Evolutionary conservation across 2,113 vertebrate species (phyloP).

Genomic region (Antechinus stuartii): DNA sequence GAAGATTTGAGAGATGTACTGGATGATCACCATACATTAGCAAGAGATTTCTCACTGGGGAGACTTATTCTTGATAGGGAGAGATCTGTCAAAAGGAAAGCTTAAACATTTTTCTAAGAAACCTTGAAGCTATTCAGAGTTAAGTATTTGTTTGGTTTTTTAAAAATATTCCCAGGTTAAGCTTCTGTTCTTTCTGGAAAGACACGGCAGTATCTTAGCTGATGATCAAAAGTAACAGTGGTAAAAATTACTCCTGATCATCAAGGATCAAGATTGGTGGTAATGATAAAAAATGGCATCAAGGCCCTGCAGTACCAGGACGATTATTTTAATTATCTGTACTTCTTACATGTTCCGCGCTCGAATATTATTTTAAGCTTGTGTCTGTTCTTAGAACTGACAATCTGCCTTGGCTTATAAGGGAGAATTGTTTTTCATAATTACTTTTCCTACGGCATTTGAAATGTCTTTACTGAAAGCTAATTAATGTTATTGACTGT

Average conservation of each 20-base stretch:
- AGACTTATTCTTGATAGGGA: not conserved
- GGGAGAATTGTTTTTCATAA: not conserved
- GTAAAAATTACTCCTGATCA: not conserved
- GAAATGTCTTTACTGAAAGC: not conserved
- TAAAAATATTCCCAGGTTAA: not conserved
- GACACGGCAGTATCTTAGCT: not conserved
- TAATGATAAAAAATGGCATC: not conserved
- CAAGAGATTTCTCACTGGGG: not conserved
- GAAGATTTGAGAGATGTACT: not conserved
- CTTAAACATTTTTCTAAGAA: not conserved
- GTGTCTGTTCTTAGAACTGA: not conserved
- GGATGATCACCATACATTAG: not conserved
- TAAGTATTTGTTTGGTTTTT: not conserved
- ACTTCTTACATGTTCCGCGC: not conserved
- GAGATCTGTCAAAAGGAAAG: not conserved
- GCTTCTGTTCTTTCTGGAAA: not conserved
- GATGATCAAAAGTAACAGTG: not conserved
- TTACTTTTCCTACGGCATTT: not conserved
- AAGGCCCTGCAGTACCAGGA: not conserved
- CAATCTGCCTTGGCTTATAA: not conserved
- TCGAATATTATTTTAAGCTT: not conserved
- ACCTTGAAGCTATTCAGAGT: not conserved
- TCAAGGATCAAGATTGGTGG: not conserved
- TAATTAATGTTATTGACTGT: not conserved
- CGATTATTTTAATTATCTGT: not conserved